phyloP scores from a whole-genome alignment of 2,113 vertebrate genomes.

The Pollachius pollachius region DNA sequence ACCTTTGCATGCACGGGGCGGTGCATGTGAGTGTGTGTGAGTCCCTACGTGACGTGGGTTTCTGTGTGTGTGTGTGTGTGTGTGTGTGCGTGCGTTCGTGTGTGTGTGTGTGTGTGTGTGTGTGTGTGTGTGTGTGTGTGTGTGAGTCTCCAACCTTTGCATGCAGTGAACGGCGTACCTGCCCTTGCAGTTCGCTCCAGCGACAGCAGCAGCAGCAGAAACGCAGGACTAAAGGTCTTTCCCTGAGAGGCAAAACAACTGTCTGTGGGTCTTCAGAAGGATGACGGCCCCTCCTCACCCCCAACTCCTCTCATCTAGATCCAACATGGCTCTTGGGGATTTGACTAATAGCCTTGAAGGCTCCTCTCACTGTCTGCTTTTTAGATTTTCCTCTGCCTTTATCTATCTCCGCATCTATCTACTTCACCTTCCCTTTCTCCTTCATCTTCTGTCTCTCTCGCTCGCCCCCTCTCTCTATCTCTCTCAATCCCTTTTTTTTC shows the following conservation, averaged over 20 bases:
- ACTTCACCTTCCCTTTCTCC: conserved; percentile 11
- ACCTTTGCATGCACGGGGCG: too few species aligned
- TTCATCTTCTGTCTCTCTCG: conserved; percentile 20
- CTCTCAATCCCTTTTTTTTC: conserved; percentile 29
- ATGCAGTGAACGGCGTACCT: conserved; percentile 20
- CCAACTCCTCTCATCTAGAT: conserved; percentile 40
- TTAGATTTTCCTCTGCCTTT: conserved; percentile 35
- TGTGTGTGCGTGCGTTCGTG: too few species aligned
- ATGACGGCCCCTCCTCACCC: conserved; percentile 39
- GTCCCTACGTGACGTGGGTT: too few species aligned
- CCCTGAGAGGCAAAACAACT: conserved; percentile 38
- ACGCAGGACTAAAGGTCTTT: conserved; percentile 34
- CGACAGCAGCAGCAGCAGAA: conserved; percentile 21
- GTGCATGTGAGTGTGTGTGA: too few species aligned
- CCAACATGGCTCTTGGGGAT: conserved; percentile 36
- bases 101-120: too few species aligned
- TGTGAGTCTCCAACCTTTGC: conserved; percentile 2
- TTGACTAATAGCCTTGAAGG: conserved; percentile 44
- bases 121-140: too few species aligned
- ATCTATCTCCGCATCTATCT: background rate
- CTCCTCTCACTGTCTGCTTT: conserved; percentile 22
- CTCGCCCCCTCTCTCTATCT: conserved; percentile 11
- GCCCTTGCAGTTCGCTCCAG: conserved; percentile 13
- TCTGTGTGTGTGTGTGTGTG: too few species aligned
- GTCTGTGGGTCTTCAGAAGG: conserved; percentile 37